Percentiles rank a stretch among this genome's conserved stretches.
phyloP scores from a whole-genome alignment of 2,113 vertebrate genomes.

The Callipepla californica region DNA sequence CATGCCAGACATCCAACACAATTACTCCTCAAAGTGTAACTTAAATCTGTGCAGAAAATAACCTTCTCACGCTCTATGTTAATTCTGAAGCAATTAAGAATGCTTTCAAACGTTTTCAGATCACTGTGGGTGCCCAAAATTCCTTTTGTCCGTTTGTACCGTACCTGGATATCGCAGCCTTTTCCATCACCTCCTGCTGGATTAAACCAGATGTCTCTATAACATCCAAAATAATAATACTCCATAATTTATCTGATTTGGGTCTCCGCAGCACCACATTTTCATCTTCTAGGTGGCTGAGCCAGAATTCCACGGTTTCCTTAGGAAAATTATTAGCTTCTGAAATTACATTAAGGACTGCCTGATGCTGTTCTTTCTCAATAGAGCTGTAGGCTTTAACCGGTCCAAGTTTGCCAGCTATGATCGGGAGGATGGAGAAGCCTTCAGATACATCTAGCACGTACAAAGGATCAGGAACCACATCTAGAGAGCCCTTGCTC shows the following conservation, averaged over 20 bases:
- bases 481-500: not conserved
- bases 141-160: not conserved
- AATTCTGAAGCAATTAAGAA: not conserved
- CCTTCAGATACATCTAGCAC: constrained; percentile 96
- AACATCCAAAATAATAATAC: constrained; percentile 94
- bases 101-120: not conserved
- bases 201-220: constrained; percentile 94
- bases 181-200: constrained; percentile 96
- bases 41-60: not conserved
- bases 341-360: constrained; percentile 83
- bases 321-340: constrained; percentile 83
- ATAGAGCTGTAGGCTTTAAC: constrained; percentile 94
- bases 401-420: constrained; percentile 86
- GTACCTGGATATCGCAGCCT: constrained; percentile 94
- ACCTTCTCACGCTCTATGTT: not conserved
- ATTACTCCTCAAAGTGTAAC: not conserved
- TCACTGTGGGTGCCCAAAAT: not conserved
- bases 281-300: constrained; percentile 89
- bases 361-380: constrained; percentile 92
- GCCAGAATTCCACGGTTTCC: constrained; percentile 91
- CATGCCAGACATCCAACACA: not conserved
- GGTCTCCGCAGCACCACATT: constrained; percentile 88
- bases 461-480: constrained; percentile 79
- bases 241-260: constrained; percentile 92
- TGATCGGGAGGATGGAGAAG: constrained; percentile 92